Percentiles rank a stretch among this genome's conserved stretches.
Evolutionary conservation across 2,113 vertebrate species (phyloP).

Genomic region (Abramis brama): DNA sequence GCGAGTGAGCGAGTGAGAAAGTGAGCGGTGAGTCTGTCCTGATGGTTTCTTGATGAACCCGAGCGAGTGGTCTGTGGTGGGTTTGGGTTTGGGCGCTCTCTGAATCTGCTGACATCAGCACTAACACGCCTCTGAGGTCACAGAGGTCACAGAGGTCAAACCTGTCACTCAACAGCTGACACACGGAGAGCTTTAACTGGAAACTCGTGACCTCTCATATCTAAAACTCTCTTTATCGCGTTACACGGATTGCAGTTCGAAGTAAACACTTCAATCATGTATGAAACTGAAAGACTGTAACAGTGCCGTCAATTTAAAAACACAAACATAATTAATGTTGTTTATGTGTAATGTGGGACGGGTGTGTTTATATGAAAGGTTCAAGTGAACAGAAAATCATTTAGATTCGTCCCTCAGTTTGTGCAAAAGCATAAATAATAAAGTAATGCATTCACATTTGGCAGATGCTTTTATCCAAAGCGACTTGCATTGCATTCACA

Average conservation of each 20-base stretch:
- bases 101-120: constrained; percentile 80
- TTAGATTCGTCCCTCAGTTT: not conserved
- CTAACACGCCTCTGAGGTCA: constrained; percentile 64
- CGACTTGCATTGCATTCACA: too few relatives aligned
- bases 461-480: not conserved
- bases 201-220: not conserved
- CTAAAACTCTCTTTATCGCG: not conserved
- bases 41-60: not conserved
- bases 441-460: not conserved
- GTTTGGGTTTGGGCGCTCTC: constrained; percentile 44
- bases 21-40: not conserved
- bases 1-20: not conserved
- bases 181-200: not conserved
- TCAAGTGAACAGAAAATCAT: not conserved
- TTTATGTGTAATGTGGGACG: not conserved
- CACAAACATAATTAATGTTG: not conserved
- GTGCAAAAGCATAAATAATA: not conserved
- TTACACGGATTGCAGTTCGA: not conserved
- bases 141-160: constrained; percentile 71
- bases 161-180: constrained; percentile 70
- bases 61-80: not conserved
- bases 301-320: not conserved
- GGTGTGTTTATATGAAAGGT: not conserved
- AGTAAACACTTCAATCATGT: not conserved
- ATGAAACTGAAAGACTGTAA: not conserved